A percentile compares a stretch with the other conserved stretches of the same genome.
Evolutionary conservation across 1,140 invertebrate genomes (phyloP).

Genomic region (Euura saliciscinereae): DNA sequence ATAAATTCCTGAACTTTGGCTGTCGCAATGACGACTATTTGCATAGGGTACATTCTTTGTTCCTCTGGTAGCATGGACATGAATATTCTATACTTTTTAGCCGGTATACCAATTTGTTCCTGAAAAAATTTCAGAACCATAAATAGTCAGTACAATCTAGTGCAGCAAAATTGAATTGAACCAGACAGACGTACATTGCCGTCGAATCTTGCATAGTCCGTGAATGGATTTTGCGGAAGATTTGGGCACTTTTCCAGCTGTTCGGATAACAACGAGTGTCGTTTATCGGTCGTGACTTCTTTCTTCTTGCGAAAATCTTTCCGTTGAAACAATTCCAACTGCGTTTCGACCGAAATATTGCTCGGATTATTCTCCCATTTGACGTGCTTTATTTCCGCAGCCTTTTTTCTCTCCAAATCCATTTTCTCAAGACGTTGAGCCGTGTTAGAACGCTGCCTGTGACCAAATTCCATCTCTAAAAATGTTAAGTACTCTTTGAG

Average conservation of each 20-base stretch:
- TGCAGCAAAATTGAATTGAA: conserved; percentile 21
- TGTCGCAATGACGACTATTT: conserved; percentile 77
- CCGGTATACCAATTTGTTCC: conserved; percentile 75
- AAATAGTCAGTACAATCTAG: background rate
- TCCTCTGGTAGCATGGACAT: conserved; percentile 84
- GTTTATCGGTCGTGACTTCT: conserved; percentile 53
- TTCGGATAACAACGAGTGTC: conserved; percentile 70
- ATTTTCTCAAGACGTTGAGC: conserved; percentile 88
- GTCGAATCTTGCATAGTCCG: conserved; percentile 91
- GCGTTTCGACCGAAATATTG: conserved; percentile 64
- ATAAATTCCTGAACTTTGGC: conserved; percentile 93
- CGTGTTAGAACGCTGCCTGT: conserved; percentile 83
- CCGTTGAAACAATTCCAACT: conserved; percentile 71
- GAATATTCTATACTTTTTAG: conserved; percentile 84
- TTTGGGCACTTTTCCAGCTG: conserved; percentile 77
- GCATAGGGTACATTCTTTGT: conserved; percentile 82
- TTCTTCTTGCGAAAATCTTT: conserved; percentile 60
- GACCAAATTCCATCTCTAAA: conserved; percentile 62
- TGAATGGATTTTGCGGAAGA: conserved; percentile 82
- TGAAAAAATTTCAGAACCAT: conserved; percentile 35
- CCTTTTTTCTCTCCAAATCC: conserved; percentile 82
- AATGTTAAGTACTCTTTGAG: conserved; percentile 14
- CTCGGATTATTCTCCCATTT: conserved; percentile 74
- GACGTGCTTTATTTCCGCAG: conserved; percentile 77
- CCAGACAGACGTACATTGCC: conserved; percentile 67